These are phyloP conservation scores for Coracias cyanogaster DNA, from an alignment of 2,797 vertebrate genomes.

Conservation along the genomic window DNA sequence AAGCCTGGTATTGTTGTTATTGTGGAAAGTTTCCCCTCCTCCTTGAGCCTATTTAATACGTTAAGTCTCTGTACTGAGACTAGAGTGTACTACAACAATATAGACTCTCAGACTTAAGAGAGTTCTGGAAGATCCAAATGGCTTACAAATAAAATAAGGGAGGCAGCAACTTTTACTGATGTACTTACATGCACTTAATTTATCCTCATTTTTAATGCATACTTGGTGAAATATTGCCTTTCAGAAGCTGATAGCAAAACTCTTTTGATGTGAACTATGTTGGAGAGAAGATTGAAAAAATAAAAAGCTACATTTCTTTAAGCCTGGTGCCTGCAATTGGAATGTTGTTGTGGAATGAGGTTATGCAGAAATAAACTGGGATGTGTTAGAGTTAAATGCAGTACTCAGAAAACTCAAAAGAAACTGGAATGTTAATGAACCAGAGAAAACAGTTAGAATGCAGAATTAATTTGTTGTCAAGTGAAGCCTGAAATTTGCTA, in stretches of 20 bases:
- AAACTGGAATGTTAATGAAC: constrained; percentile 65
- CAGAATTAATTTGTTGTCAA: constrained; percentile 65
- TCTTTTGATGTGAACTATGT: not conserved
- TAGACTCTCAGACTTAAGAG: not conserved
- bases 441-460: constrained; percentile 51
- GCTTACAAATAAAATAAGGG: not conserved
- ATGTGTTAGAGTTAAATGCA: constrained; percentile 41
- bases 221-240: not conserved
- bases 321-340: not conserved
- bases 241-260: not conserved
- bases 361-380: constrained; percentile 29
- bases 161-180: not conserved
- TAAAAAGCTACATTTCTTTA: not conserved
- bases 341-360: not conserved
- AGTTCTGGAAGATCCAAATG: not conserved
- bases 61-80: not conserved
- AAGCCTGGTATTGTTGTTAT: not conserved
- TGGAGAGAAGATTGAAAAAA: not conserved
- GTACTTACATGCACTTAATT: not conserved
- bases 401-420: constrained; percentile 51
- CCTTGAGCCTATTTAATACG: not conserved
- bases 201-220: not conserved
- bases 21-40: rapidly evolving
- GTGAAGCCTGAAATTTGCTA: constrained; percentile 59
- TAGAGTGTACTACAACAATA: not conserved